phyloP scores from a whole-genome alignment of 2,113 vertebrate species.

The Dipodomys merriami region DNA sequence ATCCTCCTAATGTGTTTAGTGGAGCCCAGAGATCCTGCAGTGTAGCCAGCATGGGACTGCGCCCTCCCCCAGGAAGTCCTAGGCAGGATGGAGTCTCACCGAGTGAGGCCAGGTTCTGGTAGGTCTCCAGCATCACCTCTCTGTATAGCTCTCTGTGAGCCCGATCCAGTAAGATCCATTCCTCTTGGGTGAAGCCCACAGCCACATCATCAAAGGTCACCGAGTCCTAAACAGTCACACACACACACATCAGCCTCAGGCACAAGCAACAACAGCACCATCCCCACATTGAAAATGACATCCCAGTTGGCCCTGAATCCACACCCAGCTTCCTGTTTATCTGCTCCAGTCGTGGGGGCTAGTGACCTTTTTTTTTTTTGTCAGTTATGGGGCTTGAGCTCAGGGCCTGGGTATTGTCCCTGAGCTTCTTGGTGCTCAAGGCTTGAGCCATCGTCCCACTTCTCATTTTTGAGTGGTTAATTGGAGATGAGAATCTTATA shows the following conservation, averaged over 20 bases:
- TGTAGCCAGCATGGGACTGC: too few species aligned
- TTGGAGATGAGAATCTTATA: too few species aligned
- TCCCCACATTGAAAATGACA: neutral
- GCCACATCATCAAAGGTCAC: constrained; percentile 41
- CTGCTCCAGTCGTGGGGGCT: neutral
- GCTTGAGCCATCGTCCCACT: too few species aligned
- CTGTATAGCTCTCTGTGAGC: constrained; percentile 24
- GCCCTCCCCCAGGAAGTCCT: too few species aligned
- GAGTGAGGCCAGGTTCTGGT: neutral
- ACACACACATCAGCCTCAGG: neutral
- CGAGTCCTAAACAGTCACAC: constrained; percentile 25
- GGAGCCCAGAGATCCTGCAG: neutral
- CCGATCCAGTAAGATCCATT: constrained; percentile 36
- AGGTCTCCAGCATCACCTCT: constrained; percentile 57
- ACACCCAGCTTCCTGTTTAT: neutral
- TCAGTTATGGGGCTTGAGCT: too few species aligned
- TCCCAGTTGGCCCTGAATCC: neutral
- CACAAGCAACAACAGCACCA: neutral
- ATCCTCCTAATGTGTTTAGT: neutral
- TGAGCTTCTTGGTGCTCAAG: too few species aligned
- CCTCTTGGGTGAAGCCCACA: constrained; percentile 32
- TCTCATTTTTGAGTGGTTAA: too few species aligned
- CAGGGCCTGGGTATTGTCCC: too few species aligned
- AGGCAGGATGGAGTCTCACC: neutral
- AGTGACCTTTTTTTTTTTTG: neutral